These are phyloP conservation scores for Diarsia rubi DNA, from an alignment of 2,888 invertebrate genomes.

Conservation along the genomic window DNA sequence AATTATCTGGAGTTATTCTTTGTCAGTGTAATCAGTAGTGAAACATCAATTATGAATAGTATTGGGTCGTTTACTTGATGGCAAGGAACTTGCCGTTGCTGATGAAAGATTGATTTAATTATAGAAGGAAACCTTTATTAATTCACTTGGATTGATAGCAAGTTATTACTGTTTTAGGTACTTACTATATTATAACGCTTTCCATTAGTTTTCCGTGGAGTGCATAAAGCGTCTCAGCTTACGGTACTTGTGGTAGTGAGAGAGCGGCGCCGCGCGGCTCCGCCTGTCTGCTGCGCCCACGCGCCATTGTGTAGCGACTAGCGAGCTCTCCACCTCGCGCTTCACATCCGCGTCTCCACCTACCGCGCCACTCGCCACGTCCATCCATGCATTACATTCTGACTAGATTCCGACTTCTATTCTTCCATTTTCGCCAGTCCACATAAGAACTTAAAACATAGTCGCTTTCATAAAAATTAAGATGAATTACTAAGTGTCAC, in stretches of 20 bases:
- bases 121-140: neutral
- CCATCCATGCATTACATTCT: constrained; percentile 36
- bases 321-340: constrained; percentile 50
- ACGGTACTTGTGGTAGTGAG: constrained; percentile 84
- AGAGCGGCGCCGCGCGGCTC: constrained; percentile 64
- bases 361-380: constrained; percentile 33
- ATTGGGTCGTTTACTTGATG: neutral
- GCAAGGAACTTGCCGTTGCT: neutral
- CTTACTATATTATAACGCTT: constrained; percentile 35
- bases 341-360: constrained; percentile 62
- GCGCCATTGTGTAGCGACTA: constrained; percentile 60
- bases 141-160: constrained; percentile 5
- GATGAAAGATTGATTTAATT: neutral
- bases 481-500: constrained; percentile 61
- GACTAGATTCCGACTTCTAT: constrained; percentile 49
- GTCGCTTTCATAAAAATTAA: constrained; percentile 45
- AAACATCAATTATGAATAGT: neutral
- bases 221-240: constrained; percentile 70
- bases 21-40: neutral
- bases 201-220: constrained; percentile 55
- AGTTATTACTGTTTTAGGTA: constrained; percentile 22
- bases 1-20: neutral
- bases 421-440: constrained; percentile 15
- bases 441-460: constrained; percentile 51
- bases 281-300: constrained; percentile 64